Evolutionary conservation across 2,797 vertebrate species (phyloP).

Genomic region (Tolypeutes matacus): DNA sequence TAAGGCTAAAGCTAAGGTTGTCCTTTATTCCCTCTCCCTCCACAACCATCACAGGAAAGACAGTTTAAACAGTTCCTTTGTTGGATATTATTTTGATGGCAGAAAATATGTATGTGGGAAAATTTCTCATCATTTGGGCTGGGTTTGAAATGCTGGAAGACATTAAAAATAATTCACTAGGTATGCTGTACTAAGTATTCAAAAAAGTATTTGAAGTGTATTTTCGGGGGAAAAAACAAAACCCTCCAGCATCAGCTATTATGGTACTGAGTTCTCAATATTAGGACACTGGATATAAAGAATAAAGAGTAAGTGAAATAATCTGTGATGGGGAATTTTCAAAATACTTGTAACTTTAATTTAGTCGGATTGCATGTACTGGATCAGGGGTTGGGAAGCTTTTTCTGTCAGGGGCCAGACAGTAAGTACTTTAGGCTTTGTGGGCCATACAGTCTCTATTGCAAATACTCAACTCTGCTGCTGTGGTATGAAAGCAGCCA

Average conservation of each 20-base stretch:
- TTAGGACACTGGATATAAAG: background rate
- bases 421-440: slow-evolving; percentile 14
- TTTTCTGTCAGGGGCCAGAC: background rate
- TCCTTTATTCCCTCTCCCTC: background rate
- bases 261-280: slow-evolving; percentile 34
- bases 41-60: background rate
- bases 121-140: slow-evolving; percentile 53
- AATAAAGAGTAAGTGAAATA: slow-evolving; percentile 31
- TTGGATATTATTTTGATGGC: slow-evolving; percentile 58
- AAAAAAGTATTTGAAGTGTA: slow-evolving; percentile 6
- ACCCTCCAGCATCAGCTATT: background rate
- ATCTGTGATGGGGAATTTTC: background rate
- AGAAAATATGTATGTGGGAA: slow-evolving; percentile 46
- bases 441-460: background rate
- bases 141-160: slow-evolving; percentile 57
- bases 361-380: slow-evolving; percentile 27
- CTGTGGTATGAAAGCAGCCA: background rate
- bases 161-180: slow-evolving; percentile 55
- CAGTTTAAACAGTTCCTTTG: background rate
- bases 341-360: background rate
- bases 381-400: background rate
- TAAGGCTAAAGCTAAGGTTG: background rate
- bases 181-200: background rate
- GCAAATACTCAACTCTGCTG: background rate
- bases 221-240: background rate